Evolutionary conservation across 2,888 invertebrate species (phyloP), one percentile per base, ranked within the genome.

Genomic region (Girardia tigrina): DNA sequence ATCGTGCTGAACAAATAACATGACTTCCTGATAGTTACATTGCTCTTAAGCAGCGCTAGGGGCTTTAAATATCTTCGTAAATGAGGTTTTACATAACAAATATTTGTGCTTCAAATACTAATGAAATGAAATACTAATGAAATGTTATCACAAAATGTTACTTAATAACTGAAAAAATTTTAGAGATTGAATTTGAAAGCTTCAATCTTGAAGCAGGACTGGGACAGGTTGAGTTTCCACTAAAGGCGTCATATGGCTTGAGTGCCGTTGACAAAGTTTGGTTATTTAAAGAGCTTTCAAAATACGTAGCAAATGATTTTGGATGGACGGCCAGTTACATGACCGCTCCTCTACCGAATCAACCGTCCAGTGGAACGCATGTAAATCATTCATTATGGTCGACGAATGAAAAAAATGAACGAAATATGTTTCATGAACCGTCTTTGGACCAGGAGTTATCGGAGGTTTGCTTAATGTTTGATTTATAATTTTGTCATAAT

Each of bases 341-440:
- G 75, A 27, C 75, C 12, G 73, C 74, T 16, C 75, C 75, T 8
- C 20, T 73, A 16, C 20, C 73, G 16, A n/a, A 8, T 20, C 29
- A 73, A 20, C 20, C 73, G 12, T 36, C 29, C 27, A 76, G 29
- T 42, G 79, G 77, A 0, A 70, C 70, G n/a, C 79, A 79, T 73
- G 75, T 72, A 72, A 79, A 78, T 71, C 76, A 78, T 42, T 79
- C 79, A 14, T 56, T 79, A 29, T 79, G 78, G 79, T 69, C 23
- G 26, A 42, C 69, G 12, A 8, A 75, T 16, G 70, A 29, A 23
- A 78, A 78, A 4, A 8, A 26, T 16, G 6, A 4, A 4, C 23
- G 6, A 12, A 72, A 72, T 27, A 28, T 28, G 16, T 36, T 36
- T 36, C 36, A 36, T 16, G 36, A 36, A 36, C 36, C 36, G 16